Base-by-base conservation (phyloP, 1,140 invertebrate genomes). In the Hylaeus anthracinus region DNA sequence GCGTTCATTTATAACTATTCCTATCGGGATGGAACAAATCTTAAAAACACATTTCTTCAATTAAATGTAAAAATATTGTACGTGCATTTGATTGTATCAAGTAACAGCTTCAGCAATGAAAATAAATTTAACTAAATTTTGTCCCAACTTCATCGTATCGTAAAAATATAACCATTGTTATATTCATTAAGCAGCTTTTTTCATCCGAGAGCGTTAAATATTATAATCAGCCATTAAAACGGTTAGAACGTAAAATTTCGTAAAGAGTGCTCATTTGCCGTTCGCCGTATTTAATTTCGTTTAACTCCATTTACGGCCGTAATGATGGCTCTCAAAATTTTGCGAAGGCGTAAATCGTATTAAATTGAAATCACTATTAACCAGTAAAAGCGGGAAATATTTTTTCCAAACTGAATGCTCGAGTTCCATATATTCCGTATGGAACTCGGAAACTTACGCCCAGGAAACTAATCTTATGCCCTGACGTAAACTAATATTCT, bases 271-370 rank as follows among this genome's bases (percentile, higher is more conserved):
- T 69, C 65, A 69, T 60, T 51, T 41, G 45, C 61, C 41, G 12
- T 53, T 12, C 10, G 12, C 63, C 39, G 51, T 12, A 65, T 53
- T 45, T 43, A 65, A 6, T 12, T 8, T 5, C 43, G 15, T 51
- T 51, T 77, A 12, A 43, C 60, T 53, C 4, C 74, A 70, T 60
- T 77, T 51, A 45, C 26, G 1, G 39, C 9, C 10, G 15, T 51
- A 60, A 76, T 77, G 66, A n/a, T 5, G 41, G 55, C 65, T 69
- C 67, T 69, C 37, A 60, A 58, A 75, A 66, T 45, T 75, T 66
- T 5, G 9, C 8, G 5, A 26, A 48, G 1, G 41, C 51, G 12
- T 12, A 6, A 9, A 5, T 37, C 10, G 0, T 12, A 51, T 58
- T 58, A n/a, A 76, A 69, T 45, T 37, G 43, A 9, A 39, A 56